Conservation (phyloP, 2,113 vertebrate genomes). For the Elanus axillaris region DNA sequence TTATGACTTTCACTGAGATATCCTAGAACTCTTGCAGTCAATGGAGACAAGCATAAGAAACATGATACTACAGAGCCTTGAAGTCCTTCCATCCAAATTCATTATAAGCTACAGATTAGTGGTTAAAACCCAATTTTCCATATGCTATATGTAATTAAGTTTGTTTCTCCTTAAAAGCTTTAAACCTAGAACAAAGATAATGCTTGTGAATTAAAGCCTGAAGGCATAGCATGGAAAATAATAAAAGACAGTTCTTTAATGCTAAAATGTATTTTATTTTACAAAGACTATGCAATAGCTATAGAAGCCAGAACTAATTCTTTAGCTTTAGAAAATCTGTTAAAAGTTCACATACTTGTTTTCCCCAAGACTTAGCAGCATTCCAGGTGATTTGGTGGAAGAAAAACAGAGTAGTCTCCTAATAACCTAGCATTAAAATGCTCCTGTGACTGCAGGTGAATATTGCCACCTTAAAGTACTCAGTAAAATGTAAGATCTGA, state of each 20-base stretch:
- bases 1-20: background rate
- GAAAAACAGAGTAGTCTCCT: background rate
- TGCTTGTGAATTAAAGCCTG: conserved; percentile 45
- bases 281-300: background rate
- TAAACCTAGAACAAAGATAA: conserved; percentile 47
- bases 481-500: background rate
- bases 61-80: background rate
- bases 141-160: conserved; percentile 4
- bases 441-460: background rate
- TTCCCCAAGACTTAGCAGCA: background rate
- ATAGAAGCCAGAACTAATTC: background rate
- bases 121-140: conserved; percentile 37
- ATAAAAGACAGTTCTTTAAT: conserved; percentile 14
- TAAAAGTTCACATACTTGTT: background rate
- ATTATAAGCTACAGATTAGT: conserved; percentile 15
- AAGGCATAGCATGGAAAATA: conserved; percentile 26
- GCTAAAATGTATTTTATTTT: conserved; percentile 26
- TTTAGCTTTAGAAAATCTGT: background rate
- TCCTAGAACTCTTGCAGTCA: background rate
- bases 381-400: background rate
- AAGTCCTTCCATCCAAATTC: conserved; percentile 47
- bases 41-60: background rate
- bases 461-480: background rate
- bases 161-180: conserved; percentile 47
- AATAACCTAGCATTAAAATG: background rate